Evolutionary conservation across 1,140 invertebrate species (phyloP).

Genomic region (Nixonia krombeini): DNA sequence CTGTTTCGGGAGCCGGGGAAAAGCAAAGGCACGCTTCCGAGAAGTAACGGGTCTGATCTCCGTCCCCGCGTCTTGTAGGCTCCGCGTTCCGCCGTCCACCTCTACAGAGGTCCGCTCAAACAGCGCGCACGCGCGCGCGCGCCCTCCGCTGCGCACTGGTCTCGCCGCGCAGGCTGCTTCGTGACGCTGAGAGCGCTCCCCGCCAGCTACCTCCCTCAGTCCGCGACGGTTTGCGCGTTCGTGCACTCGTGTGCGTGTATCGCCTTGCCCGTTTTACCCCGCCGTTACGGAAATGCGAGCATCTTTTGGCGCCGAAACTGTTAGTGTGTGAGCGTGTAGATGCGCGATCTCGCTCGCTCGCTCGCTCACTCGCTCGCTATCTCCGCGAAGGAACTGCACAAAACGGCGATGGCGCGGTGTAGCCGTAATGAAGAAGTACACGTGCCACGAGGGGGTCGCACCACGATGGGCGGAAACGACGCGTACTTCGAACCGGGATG

Average conservation of each 20-base stretch:
- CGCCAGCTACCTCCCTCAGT: constrained; percentile 62
- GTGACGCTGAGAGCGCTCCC: constrained; percentile 52
- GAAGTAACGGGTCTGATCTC: constrained; percentile 69
- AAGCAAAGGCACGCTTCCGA: constrained; percentile 61
- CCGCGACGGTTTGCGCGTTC: constrained; percentile 52
- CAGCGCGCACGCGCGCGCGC: constrained; percentile 22
- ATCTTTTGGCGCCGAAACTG: background rate
- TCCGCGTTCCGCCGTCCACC: constrained; percentile 10
- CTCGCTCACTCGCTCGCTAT: background rate
- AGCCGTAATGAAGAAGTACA: too few species aligned
- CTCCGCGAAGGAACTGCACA: too few species aligned
- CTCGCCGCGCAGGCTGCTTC: constrained; percentile 23
- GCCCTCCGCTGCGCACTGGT: constrained; percentile 29
- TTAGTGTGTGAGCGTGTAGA: background rate
- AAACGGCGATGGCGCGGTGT: too few species aligned
- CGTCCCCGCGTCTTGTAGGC: constrained; percentile 46
- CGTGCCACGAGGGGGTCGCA: too few species aligned
- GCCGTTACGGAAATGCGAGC: background rate
- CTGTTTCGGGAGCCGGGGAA: background rate
- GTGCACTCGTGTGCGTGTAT: constrained; percentile 26
- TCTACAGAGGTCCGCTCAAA: too few species aligned
- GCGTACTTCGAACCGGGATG: constrained; percentile 9
- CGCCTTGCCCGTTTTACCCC: background rate
- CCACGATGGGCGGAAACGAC: constrained; percentile 24
- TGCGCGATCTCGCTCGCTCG: too few species aligned